These are phyloP conservation scores for Microctenopoma lineatum DNA, from an alignment of 2,797 vertebrate genomes.

Conservation along the genomic window DNA sequence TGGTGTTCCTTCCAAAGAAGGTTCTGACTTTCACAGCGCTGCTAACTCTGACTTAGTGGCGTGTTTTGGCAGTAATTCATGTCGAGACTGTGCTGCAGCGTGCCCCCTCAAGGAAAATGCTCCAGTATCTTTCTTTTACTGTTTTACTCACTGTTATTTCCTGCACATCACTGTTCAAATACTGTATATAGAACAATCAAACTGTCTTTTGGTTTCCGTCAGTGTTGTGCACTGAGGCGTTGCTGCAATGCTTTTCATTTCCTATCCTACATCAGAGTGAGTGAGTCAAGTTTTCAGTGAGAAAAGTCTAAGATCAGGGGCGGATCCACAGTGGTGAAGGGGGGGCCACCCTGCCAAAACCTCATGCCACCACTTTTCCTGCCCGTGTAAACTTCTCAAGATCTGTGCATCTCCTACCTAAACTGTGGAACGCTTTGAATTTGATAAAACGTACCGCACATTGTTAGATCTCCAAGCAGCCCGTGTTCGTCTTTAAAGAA, in stretches of 20 bases:
- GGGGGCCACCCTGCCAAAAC: too few species aligned
- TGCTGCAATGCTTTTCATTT: conserved; percentile 16
- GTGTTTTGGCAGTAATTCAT: conserved; percentile 7
- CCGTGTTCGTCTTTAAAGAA: conserved; percentile 13
- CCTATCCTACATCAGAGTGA: conserved; percentile 43
- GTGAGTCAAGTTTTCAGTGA: conserved; percentile 21
- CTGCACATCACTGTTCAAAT: conserved; percentile 7
- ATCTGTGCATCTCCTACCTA: conserved; percentile 10
- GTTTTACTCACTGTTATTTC: conserved; percentile 18
- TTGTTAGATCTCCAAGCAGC: conserved; percentile 13
- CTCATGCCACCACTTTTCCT: too few species aligned
- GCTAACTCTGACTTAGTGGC: not conserved
- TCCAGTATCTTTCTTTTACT: not conserved
- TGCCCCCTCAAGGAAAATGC: not conserved
- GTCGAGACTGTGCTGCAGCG: not conserved
- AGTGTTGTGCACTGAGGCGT: conserved; percentile 35
- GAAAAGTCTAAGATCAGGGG: conserved; percentile 10
- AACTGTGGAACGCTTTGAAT: conserved; percentile 22
- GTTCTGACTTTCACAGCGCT: not conserved
- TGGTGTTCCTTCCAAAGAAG: not conserved
- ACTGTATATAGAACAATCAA: conserved; percentile 16
- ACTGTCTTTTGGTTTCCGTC: conserved; percentile 21
- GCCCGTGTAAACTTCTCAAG: too few species aligned
- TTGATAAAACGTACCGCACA: conserved; percentile 6
- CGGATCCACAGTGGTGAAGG: too few species aligned